Conservation (phyloP, 2,113 vertebrate species). For the Tetrao urogallus region DNA sequence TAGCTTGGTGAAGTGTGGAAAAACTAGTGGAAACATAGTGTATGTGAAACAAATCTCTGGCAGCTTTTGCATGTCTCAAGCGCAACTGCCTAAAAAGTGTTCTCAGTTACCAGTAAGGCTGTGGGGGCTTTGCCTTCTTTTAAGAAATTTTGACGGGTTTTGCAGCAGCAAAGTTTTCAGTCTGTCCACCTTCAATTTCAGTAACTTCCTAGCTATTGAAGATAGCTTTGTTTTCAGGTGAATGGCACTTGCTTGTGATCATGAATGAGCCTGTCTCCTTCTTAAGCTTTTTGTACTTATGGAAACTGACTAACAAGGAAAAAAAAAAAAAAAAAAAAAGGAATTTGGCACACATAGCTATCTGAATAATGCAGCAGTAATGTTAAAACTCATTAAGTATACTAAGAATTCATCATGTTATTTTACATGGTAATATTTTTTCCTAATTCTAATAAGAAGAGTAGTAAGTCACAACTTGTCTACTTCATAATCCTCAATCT, state of each 20-base stretch:
- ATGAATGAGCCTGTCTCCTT: neutral
- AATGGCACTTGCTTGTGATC: neutral
- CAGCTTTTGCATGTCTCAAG: neutral
- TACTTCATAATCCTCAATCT: neutral
- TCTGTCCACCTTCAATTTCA: neutral
- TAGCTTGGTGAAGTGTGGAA: neutral
- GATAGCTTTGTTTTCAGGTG: neutral
- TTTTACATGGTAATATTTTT: neutral
- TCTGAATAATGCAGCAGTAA: fast-evolving
- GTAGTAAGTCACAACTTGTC: neutral
- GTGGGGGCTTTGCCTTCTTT: neutral
- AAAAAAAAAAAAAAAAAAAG: neutral
- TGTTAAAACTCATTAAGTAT: neutral
- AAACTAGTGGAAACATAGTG: neutral
- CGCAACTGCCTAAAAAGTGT: neutral
- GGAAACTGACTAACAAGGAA: neutral
- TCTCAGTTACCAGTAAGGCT: neutral
- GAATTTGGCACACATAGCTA: neutral
- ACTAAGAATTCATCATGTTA: neutral
- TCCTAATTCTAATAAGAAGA: neutral
- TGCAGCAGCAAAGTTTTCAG: neutral
- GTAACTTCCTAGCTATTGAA: neutral
- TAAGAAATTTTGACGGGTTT: neutral
- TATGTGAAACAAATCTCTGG: neutral
- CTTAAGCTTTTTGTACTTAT: neutral